Base-by-base conservation (phyloP, 2,888 invertebrate genomes). In the Ecliptopera silaceata region DNA sequence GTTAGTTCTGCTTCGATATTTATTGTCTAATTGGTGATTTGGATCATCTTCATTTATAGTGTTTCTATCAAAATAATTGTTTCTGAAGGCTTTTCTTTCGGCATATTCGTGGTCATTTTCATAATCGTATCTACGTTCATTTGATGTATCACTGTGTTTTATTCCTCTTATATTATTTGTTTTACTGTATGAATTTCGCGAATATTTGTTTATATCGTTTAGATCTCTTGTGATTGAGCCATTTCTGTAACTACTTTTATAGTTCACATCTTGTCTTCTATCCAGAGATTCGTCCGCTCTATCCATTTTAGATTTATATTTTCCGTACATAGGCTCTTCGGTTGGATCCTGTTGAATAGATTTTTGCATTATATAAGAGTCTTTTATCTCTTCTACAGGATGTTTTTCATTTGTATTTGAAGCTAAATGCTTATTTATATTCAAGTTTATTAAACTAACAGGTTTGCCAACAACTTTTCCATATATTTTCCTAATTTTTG, bases 401-500 rank as follows among this genome's bases (percentile, higher is more conserved):
- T 20, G 5, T 32, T 6, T 51, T 5, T 39, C 34, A 38, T n/a
- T 39, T 10, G 38, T 17, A 26, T 39, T 44, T 12, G 34, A 26
- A 39, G 34, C n/a, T 17, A 1, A 5, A 11, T 22, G 36, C 52
- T 61, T n/a, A 38, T 29, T 51, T 58, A 22, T 34, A 52, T 59
- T 45, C 12, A 39, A 38, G 49, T 50, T n/a, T 31, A 61, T 31
- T 31, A 50, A 22, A 15, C 56, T 49, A n/a, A 57, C 58, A 11
- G 68, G 39, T 42, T 72, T 73, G 0, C 77, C 76, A 5, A 80
- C 65, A 0, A 82, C 63, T 47, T 66, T 69, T 0, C 74, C 82
- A 13, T 87, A 87, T 49, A 88, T 84, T 72, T 82, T 82, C 51
- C 80, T 73, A 13, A 88, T 75, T 72, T 83, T 88, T 1, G 71